Percentiles rank a stretch among this genome's conserved stretches.
phyloP scores from a whole-genome alignment of 2,888 invertebrate genomes.

The Augochlorella aurata region DNA sequence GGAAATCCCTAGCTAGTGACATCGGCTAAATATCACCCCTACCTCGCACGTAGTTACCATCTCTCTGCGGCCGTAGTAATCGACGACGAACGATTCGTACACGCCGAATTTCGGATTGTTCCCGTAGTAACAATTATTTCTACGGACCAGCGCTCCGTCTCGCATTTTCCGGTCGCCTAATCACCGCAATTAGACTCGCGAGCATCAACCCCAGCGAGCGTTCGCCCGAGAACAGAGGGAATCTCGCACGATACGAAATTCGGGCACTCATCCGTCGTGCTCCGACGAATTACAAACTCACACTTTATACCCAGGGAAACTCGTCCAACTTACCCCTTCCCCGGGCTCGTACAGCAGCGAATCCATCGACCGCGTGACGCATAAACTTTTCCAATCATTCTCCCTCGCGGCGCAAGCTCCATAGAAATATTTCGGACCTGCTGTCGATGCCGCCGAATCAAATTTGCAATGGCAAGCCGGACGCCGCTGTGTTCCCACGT shows the following conservation, averaged over 20 bases:
- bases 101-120: not conserved
- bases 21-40: too few relatives aligned
- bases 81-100: not conserved
- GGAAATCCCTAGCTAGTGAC: too few relatives aligned
- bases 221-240: not conserved
- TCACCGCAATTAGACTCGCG: not conserved
- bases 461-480: not conserved
- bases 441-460: not conserved
- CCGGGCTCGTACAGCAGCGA: not conserved
- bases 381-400: conserved; percentile 48
- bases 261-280: not conserved
- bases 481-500: not conserved
- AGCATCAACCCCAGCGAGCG: not conserved
- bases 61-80: not conserved
- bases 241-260: not conserved
- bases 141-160: not conserved
- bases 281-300: conserved; percentile 26
- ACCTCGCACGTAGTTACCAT: too few relatives aligned
- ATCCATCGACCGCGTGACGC: conserved; percentile 27
- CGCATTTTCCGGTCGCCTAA: conserved; percentile 3
- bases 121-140: not conserved
- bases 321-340: conserved; percentile 1
- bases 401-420: not conserved
- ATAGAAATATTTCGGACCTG: conserved; percentile 7
- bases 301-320: conserved; percentile 25